Evolutionary conservation across 2,113 vertebrate species (phyloP), one percentile per base, ranked within the genome.

Genomic region (Serinus canaria): DNA sequence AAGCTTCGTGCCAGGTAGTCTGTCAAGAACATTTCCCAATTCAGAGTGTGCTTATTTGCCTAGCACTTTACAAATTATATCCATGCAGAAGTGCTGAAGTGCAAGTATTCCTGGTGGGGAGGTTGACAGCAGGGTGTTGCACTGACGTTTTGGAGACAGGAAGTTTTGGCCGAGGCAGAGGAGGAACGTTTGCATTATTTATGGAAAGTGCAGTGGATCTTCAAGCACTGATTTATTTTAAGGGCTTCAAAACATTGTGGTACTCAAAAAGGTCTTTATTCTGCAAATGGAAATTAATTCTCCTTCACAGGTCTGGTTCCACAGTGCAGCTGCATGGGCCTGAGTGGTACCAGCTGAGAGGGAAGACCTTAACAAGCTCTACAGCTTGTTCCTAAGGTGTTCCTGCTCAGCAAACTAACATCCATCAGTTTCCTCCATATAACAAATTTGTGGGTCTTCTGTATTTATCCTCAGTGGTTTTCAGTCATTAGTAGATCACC

Each of bases 11-110:
- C 83, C 92, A 90, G 82, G 85, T 83, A 92, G 90, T 30, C 83
- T 80, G 88, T 94, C 88, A 92, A 33, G 85, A 92, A 64, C 28
- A 3, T 67, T 95, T 70, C 86, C 79, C 56, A 43, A 8, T 78
- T 90, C 73, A 28, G 76, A 67, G 73, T 5, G 13, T 56, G 75
- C 83, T 90, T 81, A 56, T 93, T 93, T 83, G 73, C 93, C 73
- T 49, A 89, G 89, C 92, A 86, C 93, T 96, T 96, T 94, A 64
- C 90, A 96, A 90, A 96, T 95, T 92, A 86, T 89, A 44, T 81
- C 92, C 68, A 5, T 13, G 60, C 73, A 72, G 92, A 94, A 92
- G 79, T 90, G 93, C 92, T 96, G 90, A 97, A 86, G 47, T 30
- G 85, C 90, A 43, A n/a, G 52, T 90, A 68, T 95, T 95, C 33